Evolutionary conservation across 2,113 vertebrate species (phyloP).

Genomic region (Coptodon rendalli): DNA sequence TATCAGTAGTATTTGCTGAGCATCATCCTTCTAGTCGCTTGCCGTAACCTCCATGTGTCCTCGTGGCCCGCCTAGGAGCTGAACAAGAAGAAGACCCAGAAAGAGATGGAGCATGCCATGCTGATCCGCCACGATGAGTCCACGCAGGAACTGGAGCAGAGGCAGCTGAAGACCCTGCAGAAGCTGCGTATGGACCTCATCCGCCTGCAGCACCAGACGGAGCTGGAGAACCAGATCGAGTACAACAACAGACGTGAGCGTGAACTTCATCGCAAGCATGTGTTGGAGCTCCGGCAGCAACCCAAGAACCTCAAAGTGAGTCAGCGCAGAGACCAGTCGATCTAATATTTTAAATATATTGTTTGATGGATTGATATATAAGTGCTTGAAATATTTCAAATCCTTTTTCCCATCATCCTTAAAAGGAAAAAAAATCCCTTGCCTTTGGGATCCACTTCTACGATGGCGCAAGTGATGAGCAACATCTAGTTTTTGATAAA

Average conservation of each 20-base stretch:
- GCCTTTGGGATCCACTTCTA: background rate
- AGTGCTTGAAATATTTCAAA: background rate
- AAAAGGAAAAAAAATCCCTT: background rate
- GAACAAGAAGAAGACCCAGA: constrained; percentile 96
- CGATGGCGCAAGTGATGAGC: constrained; percentile 34
- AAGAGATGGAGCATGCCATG: constrained; percentile 99
- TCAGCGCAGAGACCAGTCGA: background rate
- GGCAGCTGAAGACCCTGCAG: constrained; percentile 94
- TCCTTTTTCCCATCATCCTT: background rate
- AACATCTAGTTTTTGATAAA: constrained; percentile 20
- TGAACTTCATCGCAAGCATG: constrained; percentile 96
- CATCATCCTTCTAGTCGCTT: background rate
- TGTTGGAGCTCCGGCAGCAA: constrained; percentile 98
- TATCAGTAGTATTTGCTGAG: background rate
- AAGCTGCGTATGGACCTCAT: constrained; percentile 98
- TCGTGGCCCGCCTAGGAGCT: constrained; percentile 75
- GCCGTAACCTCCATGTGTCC: background rate
- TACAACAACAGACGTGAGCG: constrained; percentile 97
- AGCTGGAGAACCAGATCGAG: constrained; percentile 98
- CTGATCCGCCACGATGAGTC: constrained; percentile 97
- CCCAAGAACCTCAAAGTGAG: constrained; percentile 96
- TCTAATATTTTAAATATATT: background rate
- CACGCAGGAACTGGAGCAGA: constrained; percentile 91
- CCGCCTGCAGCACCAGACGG: constrained; percentile 98
- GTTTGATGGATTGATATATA: background rate